Evolutionary conservation across 2,113 vertebrate genomes (phyloP).

Genomic region (Diphyllodes magnificus): DNA sequence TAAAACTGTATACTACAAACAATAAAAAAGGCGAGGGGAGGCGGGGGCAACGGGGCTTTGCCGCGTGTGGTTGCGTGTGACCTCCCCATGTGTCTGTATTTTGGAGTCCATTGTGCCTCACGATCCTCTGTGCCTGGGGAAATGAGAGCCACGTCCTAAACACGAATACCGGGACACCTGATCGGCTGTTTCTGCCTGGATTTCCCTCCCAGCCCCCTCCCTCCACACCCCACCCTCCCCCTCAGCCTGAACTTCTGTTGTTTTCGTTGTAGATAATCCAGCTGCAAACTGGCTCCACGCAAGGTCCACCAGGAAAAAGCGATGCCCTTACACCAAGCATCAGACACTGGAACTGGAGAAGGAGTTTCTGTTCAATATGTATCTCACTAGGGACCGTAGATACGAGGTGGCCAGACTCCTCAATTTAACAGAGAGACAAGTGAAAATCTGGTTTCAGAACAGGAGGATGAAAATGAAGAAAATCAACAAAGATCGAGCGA

Average conservation of each 20-base stretch:
- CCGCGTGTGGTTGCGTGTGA: conserved; percentile 35
- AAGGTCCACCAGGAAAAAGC: conserved; percentile 95
- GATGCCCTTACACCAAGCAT: conserved; percentile 95
- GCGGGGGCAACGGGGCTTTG: not conserved
- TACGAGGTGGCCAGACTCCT: conserved; percentile 93
- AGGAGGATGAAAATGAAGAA: conserved; percentile 99
- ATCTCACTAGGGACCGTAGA: conserved; percentile 96
- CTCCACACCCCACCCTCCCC: not conserved
- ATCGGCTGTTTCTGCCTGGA: not conserved
- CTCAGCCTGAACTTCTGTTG: conserved; percentile 25
- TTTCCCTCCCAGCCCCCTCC: not conserved
- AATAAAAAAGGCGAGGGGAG: not conserved
- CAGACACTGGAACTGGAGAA: conserved; percentile 98
- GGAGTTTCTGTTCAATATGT: conserved; percentile 99
- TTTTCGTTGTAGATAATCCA: conserved; percentile 85
- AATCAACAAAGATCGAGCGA: conserved; percentile 93
- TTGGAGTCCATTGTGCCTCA: conserved; percentile 45
- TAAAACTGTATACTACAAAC: conserved; percentile 6
- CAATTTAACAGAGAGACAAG: conserved; percentile 96
- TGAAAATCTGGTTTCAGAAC: conserved; percentile 99
- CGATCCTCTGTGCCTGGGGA: not conserved
- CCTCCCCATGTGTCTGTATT: conserved; percentile 7
- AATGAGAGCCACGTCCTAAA: not conserved
- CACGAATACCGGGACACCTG: not conserved
- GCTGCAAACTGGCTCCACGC: conserved; percentile 97